Base-by-base conservation (phyloP, 2,888 invertebrate species). In the Spodoptera littoralis region DNA sequence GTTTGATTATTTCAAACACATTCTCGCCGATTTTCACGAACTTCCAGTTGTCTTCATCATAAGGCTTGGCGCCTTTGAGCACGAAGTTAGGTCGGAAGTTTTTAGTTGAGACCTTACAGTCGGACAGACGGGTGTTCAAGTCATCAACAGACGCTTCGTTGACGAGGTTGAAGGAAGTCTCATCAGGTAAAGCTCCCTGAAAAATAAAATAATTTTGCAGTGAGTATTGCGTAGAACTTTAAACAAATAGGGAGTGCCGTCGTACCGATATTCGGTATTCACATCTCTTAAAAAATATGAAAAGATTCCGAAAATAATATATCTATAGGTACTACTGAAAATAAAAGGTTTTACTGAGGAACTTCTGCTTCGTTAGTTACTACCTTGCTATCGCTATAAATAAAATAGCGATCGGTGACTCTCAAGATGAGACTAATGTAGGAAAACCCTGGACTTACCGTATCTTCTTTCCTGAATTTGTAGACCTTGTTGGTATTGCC, bases 71-170 rank as follows among this genome's bases (percentile, higher is more conserved):
- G 0, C 95, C 96, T 60, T 95, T 92, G 3, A 97, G 88, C 6
- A 97, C 92, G 77, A 97, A 97, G 87, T 97, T 97, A 0, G 96
- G 96, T 49, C 97, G 94, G 86, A 97, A 97, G 70, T 96, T 94
- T 11, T 92, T 88, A n/a, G 80, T 76, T 0, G 88, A 77, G 0
- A 97, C 95, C 5, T 94, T 89, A 11, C 70, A 58, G 43, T 92
- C 90, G 0, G 93, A 84, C 42, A 97, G 77, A 0, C 96, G 95
- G 1, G 86, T 90, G 82, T 97, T 97, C 43, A 97, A 85, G 44
- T 97, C 97, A 0, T 94, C 91, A 0, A 97, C 87, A 0, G 97
- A 97, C 0, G 96, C 94, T 56, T 96, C 95, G 80, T 96, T 96
- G 75, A 97, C 95, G 30, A 97, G 82, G 88, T 96, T 96, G 83